Evolutionary conservation across 2,888 invertebrate genomes (phyloP), one percentile per base, ranked within the genome.

Genomic region (Nebria brevicollis): DNA sequence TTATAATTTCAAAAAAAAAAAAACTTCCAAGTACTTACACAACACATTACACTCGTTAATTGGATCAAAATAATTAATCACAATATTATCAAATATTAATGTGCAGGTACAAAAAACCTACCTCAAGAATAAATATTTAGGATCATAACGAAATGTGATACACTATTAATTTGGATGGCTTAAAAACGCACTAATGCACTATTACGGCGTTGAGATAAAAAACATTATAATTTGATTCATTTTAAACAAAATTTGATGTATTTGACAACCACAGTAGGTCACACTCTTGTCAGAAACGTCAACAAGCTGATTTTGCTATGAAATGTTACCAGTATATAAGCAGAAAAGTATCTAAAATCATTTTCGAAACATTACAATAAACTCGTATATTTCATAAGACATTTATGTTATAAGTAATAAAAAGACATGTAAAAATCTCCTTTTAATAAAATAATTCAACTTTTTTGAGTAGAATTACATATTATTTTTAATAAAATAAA

Each of bases 281-380:
- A 80, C 74, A 80, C 75, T 75, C 80, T 65, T 75, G 75, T 75
- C 80, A 75, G 79, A 80, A 80, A 80, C 80, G 80, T 80, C 80
- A 80, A 80, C 80, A 80, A 43, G 54, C 74, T 79, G 75, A 75
- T n/a, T 79, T 68, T 79, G 11, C 43, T 68, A 26, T 26, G 54
- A 11, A 54, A 54, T 54, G 54, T 54, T 54, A 1, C 54, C 54
- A 54, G 54, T 54, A 54, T 54, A 11, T 54, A 54, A 54, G 4
- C 13, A 6, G 8, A 54, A 34, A 34, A 34, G 2, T 34, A 34
- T 34, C 34, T 34, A 34, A 34, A 34, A 2, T 34, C 34, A 34
- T 34, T 34, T 34, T 34, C 34, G 5, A 34, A 34, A 34, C 34
- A 34, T 5, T 34, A 34, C 34, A 4, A 34, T 34, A 34, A 34